Conservation (phyloP, 2,888 invertebrate species). For the Melitaea athalia region DNA sequence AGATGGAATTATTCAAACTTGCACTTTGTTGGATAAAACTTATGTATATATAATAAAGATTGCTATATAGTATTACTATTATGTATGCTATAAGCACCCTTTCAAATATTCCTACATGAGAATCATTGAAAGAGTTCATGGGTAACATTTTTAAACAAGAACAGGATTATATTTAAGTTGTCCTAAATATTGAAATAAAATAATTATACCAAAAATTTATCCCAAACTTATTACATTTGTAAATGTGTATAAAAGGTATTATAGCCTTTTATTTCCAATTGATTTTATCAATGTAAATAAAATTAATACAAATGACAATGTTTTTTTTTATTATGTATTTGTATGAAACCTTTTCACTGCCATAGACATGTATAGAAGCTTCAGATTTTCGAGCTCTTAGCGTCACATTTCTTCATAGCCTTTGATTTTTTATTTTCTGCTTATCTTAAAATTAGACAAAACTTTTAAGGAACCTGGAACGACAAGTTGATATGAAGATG, state of each 20-base stretch:
- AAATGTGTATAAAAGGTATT: neutral
- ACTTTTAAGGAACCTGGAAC: too few species aligned
- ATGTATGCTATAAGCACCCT: slow-evolving; percentile 54
- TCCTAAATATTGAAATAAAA: neutral
- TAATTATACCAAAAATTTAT: too few species aligned
- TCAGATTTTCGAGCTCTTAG: too few species aligned
- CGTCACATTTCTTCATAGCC: slow-evolving; percentile 3
- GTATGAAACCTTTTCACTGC: neutral
- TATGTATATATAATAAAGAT: slow-evolving; percentile 28
- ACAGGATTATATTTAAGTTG: slow-evolving; percentile 15
- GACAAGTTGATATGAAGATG: too few species aligned
- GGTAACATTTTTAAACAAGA: slow-evolving; percentile 22
- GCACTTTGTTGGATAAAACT: slow-evolving; percentile 56
- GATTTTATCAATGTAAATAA: slow-evolving; percentile 10
- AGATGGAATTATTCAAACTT: slow-evolving; percentile 67
- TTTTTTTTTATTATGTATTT: slow-evolving; percentile 11
- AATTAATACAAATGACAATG: slow-evolving; percentile 24
- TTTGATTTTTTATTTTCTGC: too few species aligned
- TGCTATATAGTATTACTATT: slow-evolving; percentile 39
- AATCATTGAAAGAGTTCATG: slow-evolving; percentile 17
- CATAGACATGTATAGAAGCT: too few species aligned
- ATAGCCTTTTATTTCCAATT: neutral
- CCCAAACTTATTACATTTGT: neutral
- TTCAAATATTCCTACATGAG: slow-evolving; percentile 26
- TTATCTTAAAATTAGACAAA: too few species aligned